Evolutionary conservation across 2,113 vertebrate species (phyloP), one percentile per base, ranked within the genome.

Genomic region (human (Homo sapiens)): DNA sequence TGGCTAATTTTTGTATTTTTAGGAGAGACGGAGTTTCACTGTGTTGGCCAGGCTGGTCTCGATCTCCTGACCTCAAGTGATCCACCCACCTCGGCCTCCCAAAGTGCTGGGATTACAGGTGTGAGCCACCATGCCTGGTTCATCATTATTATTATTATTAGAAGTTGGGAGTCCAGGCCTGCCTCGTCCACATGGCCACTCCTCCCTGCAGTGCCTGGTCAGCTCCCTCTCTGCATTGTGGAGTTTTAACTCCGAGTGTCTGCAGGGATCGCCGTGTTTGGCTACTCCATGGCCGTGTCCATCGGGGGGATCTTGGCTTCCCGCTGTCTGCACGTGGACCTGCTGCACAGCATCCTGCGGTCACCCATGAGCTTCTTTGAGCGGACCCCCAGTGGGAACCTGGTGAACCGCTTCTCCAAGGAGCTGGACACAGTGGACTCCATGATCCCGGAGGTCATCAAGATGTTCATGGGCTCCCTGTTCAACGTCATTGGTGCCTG

Each of bases 301-400:
- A 95, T 99, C 0, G 99, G 99, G 9, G 99, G 99, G 13, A 98
- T 99, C 97, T 94, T 99, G 66, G 99, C 99, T 0, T 99, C 99
- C 0, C 99, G 98, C 1, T 99, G 96, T 94, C 99, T 99, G 48
- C 99, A 99, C 95, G 90, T 99, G 35, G 98, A 99, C 93, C 98
- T 99, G 98, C 99, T 99, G 52, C 98, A 99, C 55, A 99, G 99
- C 0, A 99, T 99, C n/a, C 99, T 99, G 61, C 98, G 99, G 55
- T 99, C 99, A 0, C 99, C 99, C 3, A 99, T 99, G 98, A 99
- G 99, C 94, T 99, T 99, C 97, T 99, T 99, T 14, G 99, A 99
- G 95, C 99, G 99, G 12, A 99, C 99, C 0, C 99, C 99, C 50
- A 99, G 99, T 0, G 99, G 99, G 30, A 99, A 99, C 98, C 98